Evolutionary conservation across 1,140 invertebrate species (phyloP), one percentile per base, ranked within the genome.

Genomic region (Palaemon carinicauda): DNA sequence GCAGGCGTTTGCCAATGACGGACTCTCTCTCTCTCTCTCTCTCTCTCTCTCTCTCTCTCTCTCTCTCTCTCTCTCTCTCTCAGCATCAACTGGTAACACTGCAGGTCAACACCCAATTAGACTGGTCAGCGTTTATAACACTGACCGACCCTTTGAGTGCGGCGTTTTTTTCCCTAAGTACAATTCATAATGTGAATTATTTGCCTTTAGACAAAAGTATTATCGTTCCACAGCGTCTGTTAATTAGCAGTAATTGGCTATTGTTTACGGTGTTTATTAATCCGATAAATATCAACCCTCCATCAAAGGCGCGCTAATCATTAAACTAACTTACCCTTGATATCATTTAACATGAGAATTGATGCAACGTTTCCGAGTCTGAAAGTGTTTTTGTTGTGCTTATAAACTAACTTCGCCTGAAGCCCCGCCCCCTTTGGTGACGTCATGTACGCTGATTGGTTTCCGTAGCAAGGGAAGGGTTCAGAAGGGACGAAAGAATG

Each of bases 241-340:
- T 86, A 86, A 86, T 86, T 86, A 86, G 78, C 78, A 74, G 56
- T 80, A 86, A 80, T 86, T 86, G 84, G 77, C 77, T 73, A 86
- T 86, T 86, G 84, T 86, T 86, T 65, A 41, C 60, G 15, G 51
- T 77, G 78, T 86, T 86, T 80, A 80, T 73, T 80, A 86, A 50
- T 24, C 50, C 65, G 69, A 74, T 80, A 75, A 86, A 86, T 86
- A 80, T 51, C 24, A 51, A 80, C 50, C 41, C 9, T 41, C 51
- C 65, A 80, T 80, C 84, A 86, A 86, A 86, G 69, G 33, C 60
- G 12, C 65, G 50, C n/a, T 78, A 80, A 86, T 86, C 73, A 75
- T 31, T 86, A 74, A 73, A 73, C 77, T 74, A 80, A 73, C 84
- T 80, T 78, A 31, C 78, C 51, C 65, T 73, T 71, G 33, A 79